Evolutionary conservation across 2,888 invertebrate species (phyloP).

Genomic region (Drosophila kanekoi): DNA sequence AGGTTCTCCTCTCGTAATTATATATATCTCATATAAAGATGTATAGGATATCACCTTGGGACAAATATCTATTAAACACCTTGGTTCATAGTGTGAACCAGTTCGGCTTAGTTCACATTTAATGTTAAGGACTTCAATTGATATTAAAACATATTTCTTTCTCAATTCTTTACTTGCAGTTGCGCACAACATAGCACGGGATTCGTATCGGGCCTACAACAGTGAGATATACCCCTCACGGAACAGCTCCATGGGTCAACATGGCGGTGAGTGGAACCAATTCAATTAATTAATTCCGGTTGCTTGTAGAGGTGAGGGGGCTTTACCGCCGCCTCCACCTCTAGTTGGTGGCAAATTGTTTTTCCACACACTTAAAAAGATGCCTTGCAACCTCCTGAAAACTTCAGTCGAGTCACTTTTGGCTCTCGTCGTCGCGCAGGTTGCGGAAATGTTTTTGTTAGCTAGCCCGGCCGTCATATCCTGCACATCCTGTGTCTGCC

Average conservation of each 20-base stretch:
- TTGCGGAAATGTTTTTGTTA: slow-evolving; percentile 57
- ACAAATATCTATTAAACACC: too few relatives aligned
- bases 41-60: too few relatives aligned
- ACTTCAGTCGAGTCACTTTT: slow-evolving; percentile 29
- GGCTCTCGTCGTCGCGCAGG: slow-evolving; percentile 5
- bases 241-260: slow-evolving; percentile 43
- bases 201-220: slow-evolving; percentile 53
- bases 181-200: slow-evolving; percentile 58
- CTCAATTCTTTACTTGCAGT: slow-evolving; percentile 45
- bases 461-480: slow-evolving; percentile 7
- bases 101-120: background rate
- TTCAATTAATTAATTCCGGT: slow-evolving; percentile 39
- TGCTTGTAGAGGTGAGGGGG: background rate
- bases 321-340: too few relatives aligned
- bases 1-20: too few relatives aligned
- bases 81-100: too few relatives aligned
- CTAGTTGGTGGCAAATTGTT: slow-evolving; percentile 39
- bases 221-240: slow-evolving; percentile 52
- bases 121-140: background rate
- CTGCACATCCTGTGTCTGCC: background rate
- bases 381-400: slow-evolving; percentile 36
- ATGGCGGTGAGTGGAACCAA: slow-evolving; percentile 60
- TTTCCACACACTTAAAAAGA: slow-evolving; percentile 45
- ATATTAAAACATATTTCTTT: background rate
- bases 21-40: too few relatives aligned